phyloP scores from a whole-genome alignment of 2,888 invertebrate genomes.

The Euzetes globulus region DNA sequence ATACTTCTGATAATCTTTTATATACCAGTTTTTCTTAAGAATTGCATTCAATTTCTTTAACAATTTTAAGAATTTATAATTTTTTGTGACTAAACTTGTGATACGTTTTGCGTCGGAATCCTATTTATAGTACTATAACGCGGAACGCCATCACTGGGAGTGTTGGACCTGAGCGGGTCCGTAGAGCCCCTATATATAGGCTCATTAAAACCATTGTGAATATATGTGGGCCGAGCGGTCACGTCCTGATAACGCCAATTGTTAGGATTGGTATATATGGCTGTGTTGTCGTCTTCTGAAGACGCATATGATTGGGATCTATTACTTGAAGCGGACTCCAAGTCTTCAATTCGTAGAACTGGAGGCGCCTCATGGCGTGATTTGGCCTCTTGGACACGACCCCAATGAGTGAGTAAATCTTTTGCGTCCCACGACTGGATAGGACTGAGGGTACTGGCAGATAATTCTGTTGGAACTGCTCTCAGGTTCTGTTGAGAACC shows the following conservation, averaged over 20 bases:
- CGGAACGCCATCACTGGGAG: constrained; percentile 7
- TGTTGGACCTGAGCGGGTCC: constrained; percentile 1
- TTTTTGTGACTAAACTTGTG: constrained; percentile 23
- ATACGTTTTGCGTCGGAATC: background rate
- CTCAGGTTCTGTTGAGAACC: constrained; percentile 39
- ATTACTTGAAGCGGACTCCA: constrained; percentile 2
- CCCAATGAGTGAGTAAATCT: constrained; percentile 38
- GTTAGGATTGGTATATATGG: background rate
- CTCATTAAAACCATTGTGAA: background rate
- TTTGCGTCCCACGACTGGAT: constrained; percentile 40
- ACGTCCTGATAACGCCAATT: constrained; percentile 13
- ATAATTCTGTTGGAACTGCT: too few species aligned
- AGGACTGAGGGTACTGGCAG: constrained; percentile 45
- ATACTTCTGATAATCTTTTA: too few species aligned
- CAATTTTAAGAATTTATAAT: background rate
- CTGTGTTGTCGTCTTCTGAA: constrained; percentile 17
- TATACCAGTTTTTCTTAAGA: background rate
- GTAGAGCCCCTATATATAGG: background rate
- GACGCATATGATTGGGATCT: constrained; percentile 6
- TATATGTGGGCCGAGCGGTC: background rate
- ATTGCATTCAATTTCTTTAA: background rate
- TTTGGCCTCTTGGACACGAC: constrained; percentile 39
- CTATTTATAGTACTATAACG: constrained; percentile 8
- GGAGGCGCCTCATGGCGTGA: constrained; percentile 37
- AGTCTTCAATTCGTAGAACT: constrained; percentile 32